These are phyloP conservation scores for Toxostoma redivivum DNA, from an alignment of 2,113 vertebrate genomes.

Conservation along the genomic window DNA sequence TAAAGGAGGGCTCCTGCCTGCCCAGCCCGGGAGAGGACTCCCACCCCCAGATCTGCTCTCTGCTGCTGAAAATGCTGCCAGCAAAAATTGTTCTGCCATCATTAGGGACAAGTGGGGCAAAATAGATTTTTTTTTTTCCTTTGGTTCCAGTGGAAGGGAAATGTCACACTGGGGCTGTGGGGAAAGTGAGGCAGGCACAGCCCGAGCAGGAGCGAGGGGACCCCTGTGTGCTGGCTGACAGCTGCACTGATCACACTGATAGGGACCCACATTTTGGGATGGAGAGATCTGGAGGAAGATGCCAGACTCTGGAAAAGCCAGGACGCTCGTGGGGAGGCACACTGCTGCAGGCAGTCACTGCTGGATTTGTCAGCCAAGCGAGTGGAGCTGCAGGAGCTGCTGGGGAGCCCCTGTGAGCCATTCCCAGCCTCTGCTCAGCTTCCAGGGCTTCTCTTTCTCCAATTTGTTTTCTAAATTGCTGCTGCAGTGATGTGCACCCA, in stretches of 20 bases:
- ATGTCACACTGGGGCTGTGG: not conserved
- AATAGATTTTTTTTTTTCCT: not conserved
- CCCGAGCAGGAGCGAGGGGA: not conserved
- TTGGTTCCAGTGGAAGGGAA: not conserved
- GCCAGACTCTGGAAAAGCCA: not conserved
- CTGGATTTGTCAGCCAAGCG: not conserved
- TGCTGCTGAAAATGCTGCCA: not conserved
- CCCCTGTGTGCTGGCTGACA: not conserved
- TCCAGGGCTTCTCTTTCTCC: fast-evolving
- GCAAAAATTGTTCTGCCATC: not conserved
- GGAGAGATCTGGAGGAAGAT: not conserved
- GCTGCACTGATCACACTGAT: not conserved
- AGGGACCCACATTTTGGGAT: not conserved
- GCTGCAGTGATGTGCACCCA: fast-evolving
- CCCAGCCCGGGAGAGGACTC: not conserved
- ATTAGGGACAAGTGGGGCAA: not conserved
- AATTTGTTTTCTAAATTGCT: fast-evolving
- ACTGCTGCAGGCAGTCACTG: not conserved
- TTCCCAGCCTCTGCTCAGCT: not conserved
- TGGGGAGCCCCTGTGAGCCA: not conserved
- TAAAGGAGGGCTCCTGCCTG: not conserved
- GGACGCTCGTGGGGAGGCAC: not conserved
- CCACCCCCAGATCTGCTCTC: not conserved
- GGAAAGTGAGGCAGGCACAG: not conserved
- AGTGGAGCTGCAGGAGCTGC: not conserved